phyloP scores from a whole-genome alignment of 2,113 vertebrate genomes.

The Catagonus wagneri region DNA sequence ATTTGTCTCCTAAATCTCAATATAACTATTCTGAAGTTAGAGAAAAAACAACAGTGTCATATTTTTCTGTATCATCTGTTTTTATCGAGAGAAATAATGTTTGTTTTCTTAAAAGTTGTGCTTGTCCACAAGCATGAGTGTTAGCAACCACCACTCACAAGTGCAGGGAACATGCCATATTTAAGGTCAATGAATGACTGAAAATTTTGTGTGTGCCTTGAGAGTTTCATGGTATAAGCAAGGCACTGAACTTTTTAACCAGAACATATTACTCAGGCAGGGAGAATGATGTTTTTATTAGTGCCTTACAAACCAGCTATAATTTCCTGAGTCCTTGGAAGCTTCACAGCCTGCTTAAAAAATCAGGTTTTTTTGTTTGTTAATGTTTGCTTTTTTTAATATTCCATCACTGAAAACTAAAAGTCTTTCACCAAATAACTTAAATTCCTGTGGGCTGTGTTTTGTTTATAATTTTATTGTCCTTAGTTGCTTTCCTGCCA shows the following conservation, averaged over 20 bases:
- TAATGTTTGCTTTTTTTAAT: neutral
- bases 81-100: neutral
- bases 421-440: neutral
- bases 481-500: neutral
- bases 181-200: neutral
- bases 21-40: constrained; percentile 41
- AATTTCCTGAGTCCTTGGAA: neutral
- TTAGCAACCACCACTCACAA: neutral
- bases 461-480: neutral
- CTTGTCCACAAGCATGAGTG: neutral
- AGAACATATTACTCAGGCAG: neutral
- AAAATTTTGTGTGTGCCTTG: neutral
- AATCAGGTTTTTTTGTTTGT: neutral
- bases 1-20: neutral
- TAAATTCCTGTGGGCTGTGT: neutral
- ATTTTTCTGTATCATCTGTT: neutral
- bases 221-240: neutral
- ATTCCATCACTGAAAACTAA: neutral
- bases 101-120: neutral
- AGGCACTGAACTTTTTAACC: neutral
- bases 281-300: neutral
- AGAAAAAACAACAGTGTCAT: neutral
- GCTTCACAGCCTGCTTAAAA: neutral
- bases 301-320: neutral
- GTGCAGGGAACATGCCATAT: neutral